Conservation (phyloP, 1,140 invertebrate genomes). For the Aphaenogaster floridana region DNA sequence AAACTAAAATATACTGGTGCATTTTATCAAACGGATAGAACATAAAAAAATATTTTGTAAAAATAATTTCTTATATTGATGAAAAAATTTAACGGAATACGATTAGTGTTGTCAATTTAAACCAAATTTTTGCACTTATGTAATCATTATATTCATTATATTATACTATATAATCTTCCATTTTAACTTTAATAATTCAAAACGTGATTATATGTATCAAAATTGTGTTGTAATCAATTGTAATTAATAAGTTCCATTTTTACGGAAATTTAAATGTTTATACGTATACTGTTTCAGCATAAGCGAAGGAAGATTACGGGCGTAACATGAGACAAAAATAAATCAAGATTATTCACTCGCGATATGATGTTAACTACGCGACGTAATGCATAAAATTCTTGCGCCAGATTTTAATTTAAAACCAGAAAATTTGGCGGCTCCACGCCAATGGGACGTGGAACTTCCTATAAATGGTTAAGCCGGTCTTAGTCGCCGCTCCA, state of each 20-base stretch:
- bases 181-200: background rate
- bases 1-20: background rate
- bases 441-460: conserved; percentile 65
- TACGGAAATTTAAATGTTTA: background rate
- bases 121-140: background rate
- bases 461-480: conserved; percentile 78
- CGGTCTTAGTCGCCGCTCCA: conserved; percentile 65
- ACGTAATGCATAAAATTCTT: background rate
- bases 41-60: background rate
- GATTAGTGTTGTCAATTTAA: background rate
- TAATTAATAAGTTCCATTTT: background rate
- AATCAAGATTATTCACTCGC: background rate
- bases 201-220: background rate
- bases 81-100: background rate
- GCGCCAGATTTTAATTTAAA: background rate
- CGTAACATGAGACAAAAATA: background rate
- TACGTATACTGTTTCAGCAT: background rate
- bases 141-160: background rate
- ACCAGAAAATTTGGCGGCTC: background rate
- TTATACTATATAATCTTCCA: background rate
- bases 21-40: background rate
- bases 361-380: too few species aligned
- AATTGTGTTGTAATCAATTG: background rate
- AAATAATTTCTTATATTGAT: background rate
- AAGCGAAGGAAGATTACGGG: too few species aligned